Evolutionary conservation across 2,797 vertebrate species (phyloP), one percentile per base, ranked within the genome.

Genomic region (Pipistrellus nathusii): DNA sequence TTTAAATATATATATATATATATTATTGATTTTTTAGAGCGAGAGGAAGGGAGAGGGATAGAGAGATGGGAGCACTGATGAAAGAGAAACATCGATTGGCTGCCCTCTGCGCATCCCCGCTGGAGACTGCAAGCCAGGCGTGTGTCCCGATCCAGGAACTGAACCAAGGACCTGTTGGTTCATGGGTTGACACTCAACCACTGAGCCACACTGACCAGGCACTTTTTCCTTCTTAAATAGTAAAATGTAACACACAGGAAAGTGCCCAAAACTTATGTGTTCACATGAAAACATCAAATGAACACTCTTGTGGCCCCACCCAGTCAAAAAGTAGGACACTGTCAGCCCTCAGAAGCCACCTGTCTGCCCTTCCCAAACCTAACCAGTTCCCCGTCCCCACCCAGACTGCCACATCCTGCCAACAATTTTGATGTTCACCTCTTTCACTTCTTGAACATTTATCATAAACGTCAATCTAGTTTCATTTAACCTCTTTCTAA

Each of bases 401-500:
- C 68, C 57, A 1, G 6, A 18, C 76, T 17, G 10, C 68, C 59
- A 35, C 3, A 59, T 59, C 27, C 69, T 35, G 7, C 66, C 53
- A 57, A 6, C 5, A 1, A 30, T 44, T 69, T 30, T 0, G 13
- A 64, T 6, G 62, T 30, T 62, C 18, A 18, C 21, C 9, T 62
- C 30, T 91, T 55, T 72, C 62, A 46, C 55, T 64, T 64, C n/a
- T 27, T 53, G 81, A 46, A 30, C 7, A 5, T 71, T 71, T 76
- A 83, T 53, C 44, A 21, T 64, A 38, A 71, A 38, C 30, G 46
- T 41, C 93, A 53, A 53, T 71, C 48, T 88, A 48, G 38, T 57
- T 91, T 75, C 1, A 10, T 87, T 91, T 76, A 69, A 25, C 83
- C 48, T 51, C 30, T 87, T 87, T 82, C 84, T 84, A 76, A 41